Evolutionary conservation across 1,140 invertebrate species (phyloP), one percentile per base, ranked within the genome.

Genomic region (Papilio dardanus): DNA sequence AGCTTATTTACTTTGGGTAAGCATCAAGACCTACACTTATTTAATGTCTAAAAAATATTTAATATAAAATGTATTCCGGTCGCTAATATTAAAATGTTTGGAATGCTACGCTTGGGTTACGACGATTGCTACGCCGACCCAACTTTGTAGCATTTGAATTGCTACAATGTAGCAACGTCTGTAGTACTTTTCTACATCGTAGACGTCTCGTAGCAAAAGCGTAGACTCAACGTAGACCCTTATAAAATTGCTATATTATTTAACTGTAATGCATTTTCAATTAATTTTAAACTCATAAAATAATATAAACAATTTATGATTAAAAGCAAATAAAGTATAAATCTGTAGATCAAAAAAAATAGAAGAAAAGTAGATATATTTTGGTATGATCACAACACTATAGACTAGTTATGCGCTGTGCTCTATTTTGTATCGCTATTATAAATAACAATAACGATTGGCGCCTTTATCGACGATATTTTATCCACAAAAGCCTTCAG

Each of bases 361-460:
- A 46, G 16, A 46, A 16, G 46, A 50, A 19, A 50, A 7, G 19
- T 19, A 50, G 3, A 58, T 24, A 58, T n/a, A 24, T 6, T 66
- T 24, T 69, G 2, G 14, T 46, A 24, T 10, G 6, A 4, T 71
- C 69, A 54, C 76, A 71, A 62, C 76, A 68, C 66, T 69, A 71
- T n/a, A 65, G 69, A 54, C 76, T 46, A 37, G 76, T 67, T 76
- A 40, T 21, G 19, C 19, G 30, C 62, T 35, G 37, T 46, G 69
- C 75, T 81, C 71, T 78, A 73, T 79, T 76, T 79, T 80, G 75
- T 85, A 82, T 85, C 80, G 85, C 86, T 81, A 83, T 78, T 78
- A 58, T 30, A 71, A 82, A 79, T 77, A 82, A 85, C 83, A 85
- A 86, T 82, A 79, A 78, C 79, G 78, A 85, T 83, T 80, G 84